phyloP scores from a whole-genome alignment of 2,888 invertebrate species.

The Synanthedon myopaeformis region DNA sequence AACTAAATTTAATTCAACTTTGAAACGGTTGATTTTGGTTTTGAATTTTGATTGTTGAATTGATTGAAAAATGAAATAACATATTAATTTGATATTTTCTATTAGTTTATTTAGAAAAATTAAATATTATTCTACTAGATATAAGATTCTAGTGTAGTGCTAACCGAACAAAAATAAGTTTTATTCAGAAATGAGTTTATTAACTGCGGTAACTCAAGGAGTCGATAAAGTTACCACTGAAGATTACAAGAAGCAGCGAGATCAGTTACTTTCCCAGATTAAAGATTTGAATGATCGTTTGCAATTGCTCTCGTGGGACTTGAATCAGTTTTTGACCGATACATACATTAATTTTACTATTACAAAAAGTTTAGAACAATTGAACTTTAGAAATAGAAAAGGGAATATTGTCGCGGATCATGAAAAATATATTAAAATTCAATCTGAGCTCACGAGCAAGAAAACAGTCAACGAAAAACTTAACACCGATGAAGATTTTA shows the following conservation, averaged over 20 bases:
- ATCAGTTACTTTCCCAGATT: slow-evolving; percentile 33
- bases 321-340: slow-evolving; percentile 53
- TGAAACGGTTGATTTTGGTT: no score
- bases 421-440: slow-evolving; percentile 8
- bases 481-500: slow-evolving; percentile 35
- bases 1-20: no score
- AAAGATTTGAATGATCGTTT: slow-evolving; percentile 46
- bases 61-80: no score
- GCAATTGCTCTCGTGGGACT: slow-evolving; percentile 48
- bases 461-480: slow-evolving; percentile 24
- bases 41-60: no score
- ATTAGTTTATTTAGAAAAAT: no score
- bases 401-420: slow-evolving; percentile 36
- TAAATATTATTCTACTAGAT: no score
- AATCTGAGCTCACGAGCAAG: slow-evolving; percentile 18
- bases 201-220: slow-evolving; percentile 48
- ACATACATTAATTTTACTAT: slow-evolving; percentile 41
- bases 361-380: slow-evolving; percentile 52
- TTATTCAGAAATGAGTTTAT: slow-evolving; percentile 24
- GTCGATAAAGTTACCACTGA: slow-evolving; percentile 38
- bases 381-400: slow-evolving; percentile 50
- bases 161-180: no score
- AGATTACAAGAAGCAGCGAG: slow-evolving; percentile 39
- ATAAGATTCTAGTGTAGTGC: no score
- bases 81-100: no score